Percentiles rank a stretch among this genome's conserved stretches.
Evolutionary conservation across 2,113 vertebrate genomes (phyloP).

Genomic region (Corythornis vintsioides): DNA sequence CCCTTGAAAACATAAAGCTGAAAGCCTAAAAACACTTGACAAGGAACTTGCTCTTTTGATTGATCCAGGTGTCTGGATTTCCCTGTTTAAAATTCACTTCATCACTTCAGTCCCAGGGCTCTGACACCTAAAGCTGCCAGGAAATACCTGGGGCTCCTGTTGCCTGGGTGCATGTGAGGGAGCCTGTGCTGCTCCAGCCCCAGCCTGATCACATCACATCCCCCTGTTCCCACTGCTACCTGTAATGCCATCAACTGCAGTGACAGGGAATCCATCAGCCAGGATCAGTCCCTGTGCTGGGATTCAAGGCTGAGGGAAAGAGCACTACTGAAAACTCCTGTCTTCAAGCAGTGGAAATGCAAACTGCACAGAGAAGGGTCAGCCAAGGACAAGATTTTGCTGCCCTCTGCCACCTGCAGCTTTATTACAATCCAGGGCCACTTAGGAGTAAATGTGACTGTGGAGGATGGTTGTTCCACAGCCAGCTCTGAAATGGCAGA

Average conservation of each 20-base stretch:
- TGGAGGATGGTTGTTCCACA: background rate
- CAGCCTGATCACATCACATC: background rate
- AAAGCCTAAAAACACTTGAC: background rate
- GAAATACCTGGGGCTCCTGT: background rate
- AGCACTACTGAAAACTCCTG: background rate
- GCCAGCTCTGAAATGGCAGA: slow-evolving; percentile 15
- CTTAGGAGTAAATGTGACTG: slow-evolving; percentile 8
- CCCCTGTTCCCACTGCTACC: background rate
- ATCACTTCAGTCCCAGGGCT: background rate
- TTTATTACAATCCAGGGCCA: slow-evolving; percentile 40
- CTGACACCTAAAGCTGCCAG: background rate
- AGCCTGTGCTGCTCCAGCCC: background rate
- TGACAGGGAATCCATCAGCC: background rate
- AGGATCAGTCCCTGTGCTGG: background rate
- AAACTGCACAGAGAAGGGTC: background rate
- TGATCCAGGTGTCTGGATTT: background rate
- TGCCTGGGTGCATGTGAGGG: background rate
- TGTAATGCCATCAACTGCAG: background rate
- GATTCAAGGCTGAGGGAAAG: background rate
- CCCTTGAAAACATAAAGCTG: background rate
- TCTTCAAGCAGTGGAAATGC: background rate
- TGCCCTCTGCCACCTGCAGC: background rate
- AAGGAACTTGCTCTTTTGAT: background rate
- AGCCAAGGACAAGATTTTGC: background rate
- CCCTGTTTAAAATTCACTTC: background rate